Evolutionary conservation across 2,113 vertebrate species (phyloP).

Genomic region (Pseudopipra pipra): DNA sequence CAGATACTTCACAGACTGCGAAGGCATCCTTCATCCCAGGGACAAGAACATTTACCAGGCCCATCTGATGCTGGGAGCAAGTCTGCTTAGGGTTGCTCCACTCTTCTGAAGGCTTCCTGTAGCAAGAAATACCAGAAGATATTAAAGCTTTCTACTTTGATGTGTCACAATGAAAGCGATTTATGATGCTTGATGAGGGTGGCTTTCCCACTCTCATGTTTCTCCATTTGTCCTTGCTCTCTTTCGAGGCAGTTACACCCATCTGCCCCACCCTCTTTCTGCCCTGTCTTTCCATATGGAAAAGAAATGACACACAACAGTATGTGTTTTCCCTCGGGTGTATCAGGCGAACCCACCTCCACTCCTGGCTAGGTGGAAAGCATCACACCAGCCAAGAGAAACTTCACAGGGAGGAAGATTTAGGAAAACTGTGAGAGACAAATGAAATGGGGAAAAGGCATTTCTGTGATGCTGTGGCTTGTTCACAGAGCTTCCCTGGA

Average conservation of each 20-base stretch:
- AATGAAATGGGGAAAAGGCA: rapidly evolving
- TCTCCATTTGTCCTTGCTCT: not conserved
- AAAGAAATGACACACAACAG: not conserved
- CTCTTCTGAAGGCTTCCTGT: not conserved
- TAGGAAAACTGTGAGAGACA: not conserved
- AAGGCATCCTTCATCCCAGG: not conserved
- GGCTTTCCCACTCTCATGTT: not conserved
- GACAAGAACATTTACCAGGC: not conserved
- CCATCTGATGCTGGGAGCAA: not conserved
- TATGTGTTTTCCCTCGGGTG: not conserved
- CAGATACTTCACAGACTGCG: not conserved
- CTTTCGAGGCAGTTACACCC: not conserved
- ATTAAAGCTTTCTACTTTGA: not conserved
- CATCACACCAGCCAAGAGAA: not conserved
- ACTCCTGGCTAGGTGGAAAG: not conserved
- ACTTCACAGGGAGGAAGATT: not conserved
- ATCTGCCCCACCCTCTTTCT: not conserved
- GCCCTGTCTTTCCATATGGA: not conserved
- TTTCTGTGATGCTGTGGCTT: not conserved
- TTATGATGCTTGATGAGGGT: not conserved
- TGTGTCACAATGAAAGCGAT: not conserved
- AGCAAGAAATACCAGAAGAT: not conserved
- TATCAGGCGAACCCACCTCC: not conserved
- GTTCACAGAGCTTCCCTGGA: not conserved
- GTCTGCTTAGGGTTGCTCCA: not conserved